Percentiles rank a stretch among this genome's conserved stretches.
Conservation (phyloP, 1,140 invertebrate species). For the Sycophaga agraensis region DNA sequence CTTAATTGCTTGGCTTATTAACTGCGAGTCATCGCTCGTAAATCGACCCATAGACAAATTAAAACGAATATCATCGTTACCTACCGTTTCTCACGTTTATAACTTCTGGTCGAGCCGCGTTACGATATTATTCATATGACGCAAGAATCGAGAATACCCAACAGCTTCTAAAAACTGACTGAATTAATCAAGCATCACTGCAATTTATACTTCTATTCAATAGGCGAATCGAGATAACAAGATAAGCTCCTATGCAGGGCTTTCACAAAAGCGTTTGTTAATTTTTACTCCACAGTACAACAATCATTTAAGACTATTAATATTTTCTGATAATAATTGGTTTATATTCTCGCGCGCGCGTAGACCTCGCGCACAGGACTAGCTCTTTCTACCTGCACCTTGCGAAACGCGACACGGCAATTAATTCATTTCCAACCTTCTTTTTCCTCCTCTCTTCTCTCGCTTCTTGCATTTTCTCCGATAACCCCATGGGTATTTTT, state of each 20-base stretch:
- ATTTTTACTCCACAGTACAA: no score
- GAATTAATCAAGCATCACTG: slow-evolving; percentile 12
- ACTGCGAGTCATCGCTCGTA: background rate
- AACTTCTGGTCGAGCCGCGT: slow-evolving; percentile 7
- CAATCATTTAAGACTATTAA: no score
- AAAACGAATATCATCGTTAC: slow-evolving; percentile 11
- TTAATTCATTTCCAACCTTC: no score
- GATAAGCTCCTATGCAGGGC: slow-evolving; percentile 7
- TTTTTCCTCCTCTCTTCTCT: no score
- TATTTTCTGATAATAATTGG: no score
- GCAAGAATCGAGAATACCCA: slow-evolving; percentile 16
- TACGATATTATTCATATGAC: slow-evolving; percentile 14
- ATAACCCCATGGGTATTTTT: no score
- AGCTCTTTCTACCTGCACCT: no score
- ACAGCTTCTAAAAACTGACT: slow-evolving; percentile 14
- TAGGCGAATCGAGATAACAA: background rate
- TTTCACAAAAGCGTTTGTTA: slow-evolving; percentile 8
- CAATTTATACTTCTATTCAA: slow-evolving; percentile 20
- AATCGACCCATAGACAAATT: background rate
- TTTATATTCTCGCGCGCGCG: no score
- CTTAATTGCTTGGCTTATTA: slow-evolving; percentile 12
- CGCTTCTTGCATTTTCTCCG: no score
- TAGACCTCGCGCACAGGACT: no score
- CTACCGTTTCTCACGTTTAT: slow-evolving; percentile 16
- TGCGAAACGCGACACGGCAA: no score